Base-by-base conservation (phyloP, 2,113 vertebrate species). In the Mugil cephalus region DNA sequence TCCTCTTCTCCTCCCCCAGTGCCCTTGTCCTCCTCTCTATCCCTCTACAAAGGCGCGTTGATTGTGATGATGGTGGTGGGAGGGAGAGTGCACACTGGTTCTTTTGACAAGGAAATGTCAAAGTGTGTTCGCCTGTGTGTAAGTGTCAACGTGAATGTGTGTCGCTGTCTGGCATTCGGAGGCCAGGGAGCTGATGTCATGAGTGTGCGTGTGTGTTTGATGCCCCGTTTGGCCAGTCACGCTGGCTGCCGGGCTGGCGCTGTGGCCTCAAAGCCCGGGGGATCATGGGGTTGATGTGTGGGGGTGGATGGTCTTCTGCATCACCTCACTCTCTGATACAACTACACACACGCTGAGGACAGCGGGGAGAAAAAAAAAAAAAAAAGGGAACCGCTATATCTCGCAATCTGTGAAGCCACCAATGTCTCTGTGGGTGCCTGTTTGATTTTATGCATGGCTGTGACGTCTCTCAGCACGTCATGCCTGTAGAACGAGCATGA, bases 31-130 rank as follows among this genome's bases (percentile, higher is more conserved):
- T 82, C 83, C 73, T 80, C 86, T 74, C 82, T 59, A 60, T 87
- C 81, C 53, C 62, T 79, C 84, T 79, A 92, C 89, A 93, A 93
- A 93, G 89, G 84, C 87, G 83, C 74, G 88, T 88, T 94, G 90
- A 92, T 91, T 91, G 89, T 91, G 84, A 88, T 87, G 89, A 84
- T 84, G 92, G 77, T 66, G 61, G 89, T 82, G 87, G 88, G 88
- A 85, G 89, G 83, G 78, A 84, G 84, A 85, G 85, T 39, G 61
- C 89, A 94, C 89, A 93, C 88, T 90, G 86, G 79, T 52, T 90
- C 91, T 91, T 94, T 93, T 93, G 90, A 93, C 86, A 82, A 84
- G 81, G 84, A 93, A 93, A 94, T 92, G 90, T 93, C 92, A 94
- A 87, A 88, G 87, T 90, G 88, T 81, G 85, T 86, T 69, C 82